Percentiles rank a stretch among this genome's conserved stretches.
phyloP scores from a whole-genome alignment of 64 coral and sea anemone species.

The Dendronephthya gigantea region DNA sequence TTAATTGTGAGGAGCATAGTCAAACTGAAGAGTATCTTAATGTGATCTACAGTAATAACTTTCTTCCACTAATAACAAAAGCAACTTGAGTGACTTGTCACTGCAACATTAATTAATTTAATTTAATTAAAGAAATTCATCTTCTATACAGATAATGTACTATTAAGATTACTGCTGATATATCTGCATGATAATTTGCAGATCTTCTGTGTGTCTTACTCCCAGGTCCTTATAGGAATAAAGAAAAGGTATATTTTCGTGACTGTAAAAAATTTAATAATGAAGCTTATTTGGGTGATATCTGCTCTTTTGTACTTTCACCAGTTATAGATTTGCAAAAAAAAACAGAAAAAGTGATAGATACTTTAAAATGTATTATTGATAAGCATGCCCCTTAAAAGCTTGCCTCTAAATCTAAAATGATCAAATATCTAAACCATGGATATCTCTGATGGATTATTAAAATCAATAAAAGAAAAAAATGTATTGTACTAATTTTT shows the following conservation, averaged over 20 bases:
- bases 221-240: not conserved
- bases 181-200: conserved; percentile 43
- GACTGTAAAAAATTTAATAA: conserved; percentile 6
- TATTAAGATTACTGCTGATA: conserved; percentile 30
- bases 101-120: conserved; percentile 31
- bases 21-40: conserved; percentile 40
- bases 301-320: not conserved
- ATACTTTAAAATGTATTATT: not conserved
- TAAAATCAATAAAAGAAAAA: too few species aligned
- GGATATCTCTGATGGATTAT: not conserved
- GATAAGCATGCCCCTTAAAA: not conserved
- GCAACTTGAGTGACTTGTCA: conserved; percentile 28
- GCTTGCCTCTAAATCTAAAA: not conserved
- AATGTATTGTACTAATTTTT: too few species aligned
- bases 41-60: conserved; percentile 44
- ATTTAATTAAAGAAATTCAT: conserved; percentile 44
- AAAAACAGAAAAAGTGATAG: not conserved
- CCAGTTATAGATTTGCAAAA: not conserved
- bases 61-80: conserved; percentile 47
- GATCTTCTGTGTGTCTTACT: conserved; percentile 24
- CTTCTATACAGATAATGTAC: not conserved
- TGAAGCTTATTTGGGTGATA: conserved; percentile 3
- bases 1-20: conserved; percentile 25
- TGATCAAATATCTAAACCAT: not conserved
- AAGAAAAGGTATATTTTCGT: not conserved